Conservation (phyloP, 2,797 vertebrate species). For the Carcharodon carcharias region DNA sequence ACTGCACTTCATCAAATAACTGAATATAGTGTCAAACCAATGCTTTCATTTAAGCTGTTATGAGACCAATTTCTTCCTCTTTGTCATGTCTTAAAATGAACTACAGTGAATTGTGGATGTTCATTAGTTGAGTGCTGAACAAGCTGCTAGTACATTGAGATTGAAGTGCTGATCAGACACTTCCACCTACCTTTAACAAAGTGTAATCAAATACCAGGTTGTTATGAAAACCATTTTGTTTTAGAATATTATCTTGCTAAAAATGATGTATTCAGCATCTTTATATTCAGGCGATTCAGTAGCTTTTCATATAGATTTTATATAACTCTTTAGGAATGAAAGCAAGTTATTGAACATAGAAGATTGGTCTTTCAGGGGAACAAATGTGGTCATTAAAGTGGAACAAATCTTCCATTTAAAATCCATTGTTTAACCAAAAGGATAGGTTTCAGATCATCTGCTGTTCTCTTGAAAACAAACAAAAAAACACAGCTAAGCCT, state of each 20-base stretch:
- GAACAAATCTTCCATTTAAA: background rate
- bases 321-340: background rate
- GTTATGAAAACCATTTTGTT: slow-evolving; percentile 11
- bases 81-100: background rate
- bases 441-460: background rate
- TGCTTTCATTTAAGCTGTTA: background rate
- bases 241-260: background rate
- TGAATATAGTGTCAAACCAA: background rate
- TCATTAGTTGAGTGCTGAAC: background rate
- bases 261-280: background rate
- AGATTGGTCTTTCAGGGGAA: background rate
- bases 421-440: background rate
- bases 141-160: background rate
- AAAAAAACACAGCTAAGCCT: background rate
- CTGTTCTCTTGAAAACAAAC: background rate
- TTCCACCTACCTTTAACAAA: background rate
- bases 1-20: background rate
- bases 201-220: background rate
- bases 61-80: background rate
- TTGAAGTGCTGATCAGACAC: background rate
- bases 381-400: background rate
- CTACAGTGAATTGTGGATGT: background rate
- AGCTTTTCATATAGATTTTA: background rate
- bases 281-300: background rate
- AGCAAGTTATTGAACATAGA: background rate